Evolutionary conservation across 2,797 vertebrate genomes (phyloP).

Genomic region (Perodicticus potto): DNA sequence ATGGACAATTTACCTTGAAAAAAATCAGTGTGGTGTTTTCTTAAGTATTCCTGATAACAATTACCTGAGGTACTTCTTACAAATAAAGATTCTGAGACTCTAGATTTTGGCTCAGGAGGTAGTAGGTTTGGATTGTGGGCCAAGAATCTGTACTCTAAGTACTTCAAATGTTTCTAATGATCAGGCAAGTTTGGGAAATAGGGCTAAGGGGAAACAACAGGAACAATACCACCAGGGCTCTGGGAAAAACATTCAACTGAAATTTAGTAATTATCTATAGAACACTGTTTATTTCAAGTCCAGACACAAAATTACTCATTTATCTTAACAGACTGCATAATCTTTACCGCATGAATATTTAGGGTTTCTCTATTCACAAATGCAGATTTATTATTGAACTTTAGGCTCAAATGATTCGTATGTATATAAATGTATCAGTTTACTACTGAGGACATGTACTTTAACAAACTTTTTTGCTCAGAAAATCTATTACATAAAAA

Average conservation of each 20-base stretch:
- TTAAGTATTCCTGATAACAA: background rate
- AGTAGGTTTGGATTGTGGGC: background rate
- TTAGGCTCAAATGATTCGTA: slow-evolving; percentile 67
- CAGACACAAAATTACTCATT: slow-evolving; percentile 78
- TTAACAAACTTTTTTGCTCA: slow-evolving; percentile 59
- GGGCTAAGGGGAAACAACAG: background rate
- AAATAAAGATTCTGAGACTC: background rate
- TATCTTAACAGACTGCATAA: slow-evolving; percentile 74
- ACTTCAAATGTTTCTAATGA: background rate
- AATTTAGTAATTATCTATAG: slow-evolving; percentile 68
- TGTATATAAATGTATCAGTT: background rate
- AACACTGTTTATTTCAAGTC: slow-evolving; percentile 82
- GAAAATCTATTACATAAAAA: slow-evolving; percentile 75
- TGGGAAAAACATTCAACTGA: slow-evolving; percentile 46
- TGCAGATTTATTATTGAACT: slow-evolving; percentile 62
- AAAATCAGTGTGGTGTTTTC: background rate
- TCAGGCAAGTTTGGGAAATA: background rate
- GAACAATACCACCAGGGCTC: background rate
- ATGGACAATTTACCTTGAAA: background rate
- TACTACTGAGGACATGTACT: slow-evolving; percentile 65
- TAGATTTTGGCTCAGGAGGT: background rate
- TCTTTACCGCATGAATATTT: slow-evolving; percentile 75
- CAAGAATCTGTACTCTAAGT: background rate
- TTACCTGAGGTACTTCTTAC: background rate
- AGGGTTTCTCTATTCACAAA: slow-evolving; percentile 70